Evolutionary conservation across 2,113 vertebrate species (phyloP), one percentile per base, ranked within the genome.

Genomic region (Calidris pugnax): DNA sequence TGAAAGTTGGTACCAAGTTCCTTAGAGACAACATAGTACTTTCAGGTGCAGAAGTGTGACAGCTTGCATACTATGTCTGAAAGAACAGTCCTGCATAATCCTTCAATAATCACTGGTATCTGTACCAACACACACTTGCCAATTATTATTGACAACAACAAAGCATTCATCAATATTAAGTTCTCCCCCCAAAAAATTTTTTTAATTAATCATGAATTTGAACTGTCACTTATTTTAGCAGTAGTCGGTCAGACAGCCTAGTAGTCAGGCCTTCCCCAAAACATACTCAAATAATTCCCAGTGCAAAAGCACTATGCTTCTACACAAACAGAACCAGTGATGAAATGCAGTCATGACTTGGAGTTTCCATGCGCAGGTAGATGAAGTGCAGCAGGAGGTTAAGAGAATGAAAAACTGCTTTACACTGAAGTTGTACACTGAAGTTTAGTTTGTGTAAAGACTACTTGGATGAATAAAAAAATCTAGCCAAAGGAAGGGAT

Each of bases 181-280:
- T 45, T 76, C 33, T 23, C 35, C 48, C 80, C 26, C 20, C n/a
- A 81, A 74, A 27, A 56, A 12, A 43, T 10, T 10, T 55, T n/a
- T 69, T 72, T 1, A 73, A 81, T 59, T 74, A 94, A 88, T 30
- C 32, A 93, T 83, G 84, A 81, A 87, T 83, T 77, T 83, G 89
- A 18, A 75, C 24, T 60, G 45, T 75, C 73, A 41, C 17, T 95
- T 71, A 72, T 23, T 94, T 82, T 27, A 91, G 32, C 21, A 90
- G 47, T 13, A 64, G 41, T 14, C 9, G 71, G 0, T 56, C 35
- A 50, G 71, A 59, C 75, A 80, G 23, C 24, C 30, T 37, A 92
- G 30, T 35, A 89, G 18, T 39, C 56, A 86, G 18, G 69, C 26
- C 43, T 87, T 81, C 32, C 28, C 47, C 55, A 50, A 68, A 75